phyloP scores from a whole-genome alignment of 2,113 vertebrate genomes.

The Eclectus roratus region DNA sequence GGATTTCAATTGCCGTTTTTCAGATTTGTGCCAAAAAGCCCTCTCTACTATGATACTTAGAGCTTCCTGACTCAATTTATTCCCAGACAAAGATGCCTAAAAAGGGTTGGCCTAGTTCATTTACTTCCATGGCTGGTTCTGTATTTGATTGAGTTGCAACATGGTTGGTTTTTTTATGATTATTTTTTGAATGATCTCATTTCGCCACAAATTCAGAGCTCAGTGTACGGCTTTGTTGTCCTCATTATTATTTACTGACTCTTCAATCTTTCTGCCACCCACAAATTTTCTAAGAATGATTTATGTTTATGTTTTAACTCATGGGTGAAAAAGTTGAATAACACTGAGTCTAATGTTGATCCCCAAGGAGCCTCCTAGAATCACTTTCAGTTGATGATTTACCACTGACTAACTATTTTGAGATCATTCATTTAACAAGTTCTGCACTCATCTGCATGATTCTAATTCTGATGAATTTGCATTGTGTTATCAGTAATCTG shows the following conservation, averaged over 20 bases:
- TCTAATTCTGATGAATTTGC: background rate
- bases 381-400: conserved; percentile 30
- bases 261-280: conserved; percentile 3
- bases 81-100: background rate
- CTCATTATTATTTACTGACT: conserved; percentile 37
- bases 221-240: background rate
- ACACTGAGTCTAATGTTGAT: conserved; percentile 11
- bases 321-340: conserved; percentile 47
- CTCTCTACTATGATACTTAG: background rate
- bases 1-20: background rate
- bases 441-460: background rate
- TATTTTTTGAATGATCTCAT: background rate
- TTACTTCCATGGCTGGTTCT: background rate
- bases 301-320: conserved; percentile 44
- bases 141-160: background rate
- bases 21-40: background rate
- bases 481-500: background rate
- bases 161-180: background rate
- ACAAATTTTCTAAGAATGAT: conserved; percentile 49
- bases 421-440: conserved; percentile 6
- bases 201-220: background rate
- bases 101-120: background rate
- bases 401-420: background rate
- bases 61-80: background rate
- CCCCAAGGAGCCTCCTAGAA: conserved; percentile 7